Conservation (phyloP, 2,888 invertebrate genomes). For the Heteromurus nitidus region DNA sequence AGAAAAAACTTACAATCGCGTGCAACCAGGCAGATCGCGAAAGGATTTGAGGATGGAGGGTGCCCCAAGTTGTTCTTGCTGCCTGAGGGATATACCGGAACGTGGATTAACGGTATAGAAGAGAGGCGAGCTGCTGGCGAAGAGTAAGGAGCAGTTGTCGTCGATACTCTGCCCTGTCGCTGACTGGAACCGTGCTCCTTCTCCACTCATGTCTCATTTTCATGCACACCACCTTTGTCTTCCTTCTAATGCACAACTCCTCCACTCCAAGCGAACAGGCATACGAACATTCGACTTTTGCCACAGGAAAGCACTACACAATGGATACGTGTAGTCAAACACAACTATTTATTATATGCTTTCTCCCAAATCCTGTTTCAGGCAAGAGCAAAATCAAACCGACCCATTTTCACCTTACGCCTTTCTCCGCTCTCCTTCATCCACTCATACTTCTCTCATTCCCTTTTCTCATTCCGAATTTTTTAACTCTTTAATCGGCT, state of each 20-base stretch:
- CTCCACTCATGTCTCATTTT: slow-evolving; percentile 64
- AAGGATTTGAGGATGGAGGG: slow-evolving; percentile 71
- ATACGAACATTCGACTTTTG: not conserved
- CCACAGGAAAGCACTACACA: not conserved
- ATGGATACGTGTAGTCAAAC: not conserved
- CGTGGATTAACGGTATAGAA: slow-evolving; percentile 68
- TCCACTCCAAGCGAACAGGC: not conserved
- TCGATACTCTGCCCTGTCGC: slow-evolving; percentile 67
- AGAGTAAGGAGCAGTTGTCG: slow-evolving; percentile 57
- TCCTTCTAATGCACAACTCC: slow-evolving; percentile 1
- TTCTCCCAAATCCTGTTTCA: too few species aligned
- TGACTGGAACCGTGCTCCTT: slow-evolving; percentile 69
- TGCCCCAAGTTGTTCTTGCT: slow-evolving; percentile 67
- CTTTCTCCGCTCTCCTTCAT: too few species aligned
- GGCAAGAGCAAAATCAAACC: too few species aligned
- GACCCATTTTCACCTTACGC: slow-evolving; percentile 55
- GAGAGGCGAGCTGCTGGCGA: slow-evolving; percentile 64
- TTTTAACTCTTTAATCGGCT: too few species aligned
- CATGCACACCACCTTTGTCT: slow-evolving; percentile 16
- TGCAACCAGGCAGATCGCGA: slow-evolving; percentile 70
- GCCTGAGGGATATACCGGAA: slow-evolving; percentile 61
- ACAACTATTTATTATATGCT: not conserved
- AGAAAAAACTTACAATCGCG: slow-evolving; percentile 73
- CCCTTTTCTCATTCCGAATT: too few species aligned
- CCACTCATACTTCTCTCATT: not conserved